Evolutionary conservation across 2,797 vertebrate species (phyloP), one percentile per base, ranked within the genome.

Genomic region (Urocyon cinereoargenteus): DNA sequence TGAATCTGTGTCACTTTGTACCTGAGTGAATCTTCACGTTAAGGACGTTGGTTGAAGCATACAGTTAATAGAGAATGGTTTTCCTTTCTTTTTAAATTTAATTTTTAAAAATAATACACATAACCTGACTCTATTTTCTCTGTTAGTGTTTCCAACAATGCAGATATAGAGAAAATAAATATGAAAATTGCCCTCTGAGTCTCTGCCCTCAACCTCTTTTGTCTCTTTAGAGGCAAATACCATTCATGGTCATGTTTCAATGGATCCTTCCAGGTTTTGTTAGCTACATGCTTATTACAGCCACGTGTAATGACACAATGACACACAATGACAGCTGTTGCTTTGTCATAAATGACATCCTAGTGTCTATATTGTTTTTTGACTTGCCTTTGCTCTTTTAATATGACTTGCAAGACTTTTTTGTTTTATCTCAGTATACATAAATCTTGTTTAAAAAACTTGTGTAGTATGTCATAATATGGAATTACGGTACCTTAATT

Each of bases 191-290:
- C 18, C 16, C 5, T 86, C 28, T 68, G 21, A 12, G 24, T 1
- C 18, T 45, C 6, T 36, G 6, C 16, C 24, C 11, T n/a, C 12
- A 0, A 4, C 3, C 1, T 1, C 6, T 72, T 15, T n/a, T 34
- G 31, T 82, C 34, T 55, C 2, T 73, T 24, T 6, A 49, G 75
- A 87, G 24, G 26, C 8, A 45, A 77, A 40, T 0, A 6, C 31
- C 18, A 1, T 11, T n/a, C 53, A 26, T 12, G 1, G 31, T 26
- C 57, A 31, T n/a, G 18, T 31, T 11, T 53, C 5, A 36, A 10
- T 53, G 15, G 4, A n/a, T 62, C 36, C n/a, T 93, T 81, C 8
- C 24, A n/a, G 64, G 22, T 31, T 28, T 86, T 53, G 21, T 40
- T 26, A 22, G 84, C 11, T 8, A 1, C 15, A 15, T 12, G 7